Base-by-base conservation (phyloP, 1,140 invertebrate genomes). In the Macrobrachium rosenbergii region DNA sequence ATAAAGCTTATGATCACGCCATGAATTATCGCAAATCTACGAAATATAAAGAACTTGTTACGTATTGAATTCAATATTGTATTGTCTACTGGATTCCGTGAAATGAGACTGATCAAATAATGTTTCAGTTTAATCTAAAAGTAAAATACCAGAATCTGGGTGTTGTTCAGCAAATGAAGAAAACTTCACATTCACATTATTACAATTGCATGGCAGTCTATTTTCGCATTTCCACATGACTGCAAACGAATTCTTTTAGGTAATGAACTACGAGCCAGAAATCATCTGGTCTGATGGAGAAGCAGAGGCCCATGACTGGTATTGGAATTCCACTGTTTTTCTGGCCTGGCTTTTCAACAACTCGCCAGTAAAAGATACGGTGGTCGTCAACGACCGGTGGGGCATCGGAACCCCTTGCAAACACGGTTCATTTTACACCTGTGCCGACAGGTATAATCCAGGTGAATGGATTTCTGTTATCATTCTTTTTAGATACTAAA, bases 321-420 rank as follows among this genome's bases (percentile, higher is more conserved):
- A 99, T 90, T 99, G 94, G 94, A 92, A 92, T 64, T 91, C 91
- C 0, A 88, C 83, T 58, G 91, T 92, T 59, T 94, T 94, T 90
- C 92, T 99, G 3, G 95, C 98, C 12, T 99, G 98, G 97, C 92
- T 99, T 0, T 99, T 98, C 90, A 99, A 99, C 92, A 95, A 98
- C 11, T 99, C 97, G 92, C 97, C 98, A 2, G 96, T 99, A 0
- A 96, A 95, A 91, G 95, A 98, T 79, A 96, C 94, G 10, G 94
- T 99, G 12, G 96, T 98, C 0, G 95, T 95, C 0, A 98, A 98
- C 92, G 96, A 97, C 91, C 93, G 97, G 90, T 98, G 96, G 96
- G 97, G 98, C 7, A 92, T 90, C 58, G 94, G 94, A 64, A 95
- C 94, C 2, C 92, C 94, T 1, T 98, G 98, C 88, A 93, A 95